Evolutionary conservation across 2,797 vertebrate species (phyloP).

Genomic region (Premnoplex brunnescens): DNA sequence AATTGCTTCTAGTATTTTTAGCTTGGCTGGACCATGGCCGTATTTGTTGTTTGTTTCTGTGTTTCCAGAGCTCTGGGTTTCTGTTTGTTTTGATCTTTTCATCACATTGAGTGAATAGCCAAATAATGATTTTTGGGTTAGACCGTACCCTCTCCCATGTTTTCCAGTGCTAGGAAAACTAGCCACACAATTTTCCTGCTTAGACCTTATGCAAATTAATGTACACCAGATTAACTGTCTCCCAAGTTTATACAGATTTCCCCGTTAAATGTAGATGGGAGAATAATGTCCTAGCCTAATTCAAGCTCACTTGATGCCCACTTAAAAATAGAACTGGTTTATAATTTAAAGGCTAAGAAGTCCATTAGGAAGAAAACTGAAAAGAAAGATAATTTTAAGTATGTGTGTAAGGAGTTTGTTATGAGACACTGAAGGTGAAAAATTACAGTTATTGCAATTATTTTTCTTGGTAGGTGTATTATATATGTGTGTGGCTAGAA

Average conservation of each 20-base stretch:
- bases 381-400: neutral
- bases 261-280: neutral
- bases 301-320: neutral
- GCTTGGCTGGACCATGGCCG: neutral
- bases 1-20: neutral
- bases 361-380: neutral
- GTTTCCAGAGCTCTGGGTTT: neutral
- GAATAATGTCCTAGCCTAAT: neutral
- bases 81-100: neutral
- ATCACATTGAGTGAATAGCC: neutral
- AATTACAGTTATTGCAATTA: neutral
- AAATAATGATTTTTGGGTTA: neutral
- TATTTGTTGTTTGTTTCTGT: neutral
- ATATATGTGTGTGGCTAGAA: neutral
- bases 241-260: neutral
- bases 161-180: neutral
- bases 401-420: neutral
- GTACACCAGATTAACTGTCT: neutral
- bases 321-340: neutral
- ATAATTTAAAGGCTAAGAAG: neutral
- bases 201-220: neutral
- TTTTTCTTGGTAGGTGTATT: neutral
- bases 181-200: neutral
- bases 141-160: neutral
- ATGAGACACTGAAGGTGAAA: neutral